Conservation (phyloP, 2,888 invertebrate genomes). For the Patella depressa region DNA sequence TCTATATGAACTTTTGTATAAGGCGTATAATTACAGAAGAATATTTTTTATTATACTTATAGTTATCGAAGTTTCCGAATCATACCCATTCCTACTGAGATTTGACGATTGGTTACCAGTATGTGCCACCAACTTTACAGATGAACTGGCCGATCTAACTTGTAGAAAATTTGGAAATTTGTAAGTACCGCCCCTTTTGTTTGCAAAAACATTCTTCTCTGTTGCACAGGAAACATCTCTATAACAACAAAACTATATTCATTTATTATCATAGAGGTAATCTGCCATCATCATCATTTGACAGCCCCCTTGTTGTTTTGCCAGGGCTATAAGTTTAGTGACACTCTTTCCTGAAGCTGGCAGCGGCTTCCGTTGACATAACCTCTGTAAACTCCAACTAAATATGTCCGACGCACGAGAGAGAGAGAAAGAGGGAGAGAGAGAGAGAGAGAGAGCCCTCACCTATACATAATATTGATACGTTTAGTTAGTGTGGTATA, state of each 20-base stretch:
- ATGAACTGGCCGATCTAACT: conserved; percentile 36
- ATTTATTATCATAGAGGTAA: too few relatives aligned
- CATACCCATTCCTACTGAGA: conserved; percentile 37
- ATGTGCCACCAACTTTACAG: conserved; percentile 47
- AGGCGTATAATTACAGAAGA: too few relatives aligned
- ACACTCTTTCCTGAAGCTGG: not conserved
- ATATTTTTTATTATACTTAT: conserved; percentile 17
- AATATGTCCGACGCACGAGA: too few relatives aligned
- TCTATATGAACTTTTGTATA: not conserved
- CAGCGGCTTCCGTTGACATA: not conserved
- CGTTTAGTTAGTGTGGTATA: too few relatives aligned
- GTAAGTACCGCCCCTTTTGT: conserved; percentile 36
- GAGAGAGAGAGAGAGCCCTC: too few relatives aligned
- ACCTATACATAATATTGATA: too few relatives aligned
- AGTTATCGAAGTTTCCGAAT: conserved; percentile 32
- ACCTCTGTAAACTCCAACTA: not conserved
- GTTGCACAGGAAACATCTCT: not conserved
- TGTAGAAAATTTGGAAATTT: conserved; percentile 49
- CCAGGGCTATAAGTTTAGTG: not conserved
- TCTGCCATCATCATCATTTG: not conserved
- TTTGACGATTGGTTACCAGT: conserved; percentile 35
- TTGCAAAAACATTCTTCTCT: not conserved
- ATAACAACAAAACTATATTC: not conserved
- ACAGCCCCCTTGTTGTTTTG: not conserved
- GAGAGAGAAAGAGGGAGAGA: too few relatives aligned